Conservation (phyloP, 2,113 vertebrate species). For the Notarius quadriscutis region DNA sequence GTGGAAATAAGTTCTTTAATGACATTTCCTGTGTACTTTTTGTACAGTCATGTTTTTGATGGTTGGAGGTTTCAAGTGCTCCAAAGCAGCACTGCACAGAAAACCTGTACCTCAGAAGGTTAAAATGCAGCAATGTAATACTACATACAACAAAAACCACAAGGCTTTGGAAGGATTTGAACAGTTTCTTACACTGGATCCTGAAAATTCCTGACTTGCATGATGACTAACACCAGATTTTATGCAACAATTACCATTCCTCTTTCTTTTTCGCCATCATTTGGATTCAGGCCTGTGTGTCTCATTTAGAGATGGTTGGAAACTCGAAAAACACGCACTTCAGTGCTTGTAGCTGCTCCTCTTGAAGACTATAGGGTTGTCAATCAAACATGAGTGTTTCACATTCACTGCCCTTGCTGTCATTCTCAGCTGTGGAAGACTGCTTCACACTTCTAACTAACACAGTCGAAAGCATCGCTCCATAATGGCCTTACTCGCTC, state of each 20-base stretch:
- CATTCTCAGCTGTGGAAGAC: constrained; percentile 17
- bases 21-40: constrained; percentile 54
- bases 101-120: constrained; percentile 7
- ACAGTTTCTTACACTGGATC: constrained; percentile 22
- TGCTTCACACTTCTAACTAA: constrained; percentile 26
- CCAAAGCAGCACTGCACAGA: constrained; percentile 53
- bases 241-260: constrained; percentile 45
- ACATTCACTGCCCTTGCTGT: constrained; percentile 14
- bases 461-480: neutral
- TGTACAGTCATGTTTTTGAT: constrained; percentile 60
- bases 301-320: constrained; percentile 41
- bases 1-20: constrained; percentile 59
- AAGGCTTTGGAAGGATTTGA: neutral
- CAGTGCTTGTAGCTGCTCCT: constrained; percentile 38
- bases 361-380: constrained; percentile 43
- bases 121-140: neutral
- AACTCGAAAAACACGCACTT: constrained; percentile 41
- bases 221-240: constrained; percentile 32
- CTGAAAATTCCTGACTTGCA: constrained; percentile 29
- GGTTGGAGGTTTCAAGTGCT: constrained; percentile 62
- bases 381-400: constrained; percentile 45
- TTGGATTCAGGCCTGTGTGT: constrained; percentile 44
- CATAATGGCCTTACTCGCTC: neutral
- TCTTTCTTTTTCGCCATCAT: constrained; percentile 36
- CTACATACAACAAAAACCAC: neutral